Evolutionary conservation across 92 coral and sea anemone genomes (phyloP), one percentile per base, ranked within the genome.

Genomic region (Blastomussa wellsi): DNA sequence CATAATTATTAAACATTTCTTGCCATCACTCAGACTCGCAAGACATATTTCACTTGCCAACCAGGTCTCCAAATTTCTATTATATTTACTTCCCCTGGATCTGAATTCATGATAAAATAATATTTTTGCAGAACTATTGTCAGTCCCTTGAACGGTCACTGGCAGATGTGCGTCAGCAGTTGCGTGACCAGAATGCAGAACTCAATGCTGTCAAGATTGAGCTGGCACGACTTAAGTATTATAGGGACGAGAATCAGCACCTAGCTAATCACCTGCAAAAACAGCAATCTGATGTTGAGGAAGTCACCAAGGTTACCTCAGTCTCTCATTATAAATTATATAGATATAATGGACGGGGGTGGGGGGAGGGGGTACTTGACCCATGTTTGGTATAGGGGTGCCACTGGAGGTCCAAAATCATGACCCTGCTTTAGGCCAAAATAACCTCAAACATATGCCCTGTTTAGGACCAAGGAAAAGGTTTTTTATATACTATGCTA

Each of bases 121-220:
- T 48, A 9, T 71, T 80, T 38, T 66, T 76, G 24, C 71, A 96
- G 95, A 72, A 78, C 24, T 96, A 92, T 80, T 96, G 98, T 72
- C 95, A 92, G 41, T 92, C 94, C n/a, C 86, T 96, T 72, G 99
- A 96, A 85, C 80, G 57, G 70, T 74, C 91, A 8, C 76, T 94
- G 71, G 94, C 95, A 39, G 86, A 88, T 36, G 42, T 96, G 41
- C 89, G 95, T 39, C 90, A 76, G 29, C 87, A 88, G 75, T 74
- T 88, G 12, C 92, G 97, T 17, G 94, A 94, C 65, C 96, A 92
- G 76, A 90, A 81, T 81, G 94, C 92, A 76, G 98, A 96, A 67
- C 41, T 92, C 79, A 90, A 89, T 32, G 78, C 90, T 65, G 79
- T 96, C 42, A 92, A 94, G 76, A 92, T 78, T 64, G 99, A 96